phyloP scores from a whole-genome alignment of 2,888 invertebrate genomes.

The Mythimna impura region DNA sequence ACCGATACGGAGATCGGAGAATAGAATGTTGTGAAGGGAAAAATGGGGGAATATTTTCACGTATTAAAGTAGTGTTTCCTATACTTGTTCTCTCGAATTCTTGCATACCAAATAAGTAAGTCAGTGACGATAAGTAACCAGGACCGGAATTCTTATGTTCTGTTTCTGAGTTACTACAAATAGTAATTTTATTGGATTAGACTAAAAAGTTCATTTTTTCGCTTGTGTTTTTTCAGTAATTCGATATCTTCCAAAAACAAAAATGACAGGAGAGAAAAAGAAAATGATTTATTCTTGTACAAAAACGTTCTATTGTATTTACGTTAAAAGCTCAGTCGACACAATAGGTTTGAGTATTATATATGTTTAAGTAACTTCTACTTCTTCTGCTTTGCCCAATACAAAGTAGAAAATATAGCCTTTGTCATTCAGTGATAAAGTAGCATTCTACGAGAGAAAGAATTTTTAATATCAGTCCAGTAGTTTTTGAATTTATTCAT shows the following conservation, averaged over 20 bases:
- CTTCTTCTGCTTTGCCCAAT: no score
- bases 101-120: neutral
- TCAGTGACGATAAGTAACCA: neutral
- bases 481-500: no score
- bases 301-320: neutral
- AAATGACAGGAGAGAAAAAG: neutral
- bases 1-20: slow-evolving; percentile 54
- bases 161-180: neutral
- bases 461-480: no score
- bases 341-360: neutral
- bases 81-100: neutral
- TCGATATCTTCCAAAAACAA: neutral
- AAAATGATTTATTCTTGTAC: neutral
- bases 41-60: neutral
- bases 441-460: no score
- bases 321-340: neutral
- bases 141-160: neutral
- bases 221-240: neutral
- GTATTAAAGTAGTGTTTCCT: neutral
- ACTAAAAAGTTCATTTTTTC: neutral
- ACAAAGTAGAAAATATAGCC: no score
- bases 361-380: no score
- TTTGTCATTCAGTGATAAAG: no score
- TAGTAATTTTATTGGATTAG: neutral
- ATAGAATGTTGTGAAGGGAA: slow-evolving; percentile 6